Conservation (phyloP, 2,113 vertebrate genomes). For the Solea solea region DNA sequence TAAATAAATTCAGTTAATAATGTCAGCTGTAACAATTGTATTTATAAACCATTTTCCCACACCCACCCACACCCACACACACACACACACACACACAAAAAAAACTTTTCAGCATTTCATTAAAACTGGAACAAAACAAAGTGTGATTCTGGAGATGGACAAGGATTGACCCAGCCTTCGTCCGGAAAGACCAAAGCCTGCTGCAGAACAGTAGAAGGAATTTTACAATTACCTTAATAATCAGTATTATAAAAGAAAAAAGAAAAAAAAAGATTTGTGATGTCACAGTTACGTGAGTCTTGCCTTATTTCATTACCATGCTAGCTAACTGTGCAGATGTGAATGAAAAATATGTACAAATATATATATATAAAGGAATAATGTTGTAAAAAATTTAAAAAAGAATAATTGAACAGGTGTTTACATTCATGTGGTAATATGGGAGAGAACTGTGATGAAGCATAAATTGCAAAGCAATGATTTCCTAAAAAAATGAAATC, state of each 20-base stretch:
- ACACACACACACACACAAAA: no score
- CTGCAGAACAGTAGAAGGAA: slow-evolving; percentile 84
- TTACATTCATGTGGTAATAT: slow-evolving; percentile 96
- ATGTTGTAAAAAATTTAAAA: slow-evolving; percentile 84
- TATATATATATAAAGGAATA: slow-evolving; percentile 90
- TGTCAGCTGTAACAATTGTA: slow-evolving; percentile 61
- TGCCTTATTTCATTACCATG: slow-evolving; percentile 93
- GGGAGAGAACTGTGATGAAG: slow-evolving; percentile 86
- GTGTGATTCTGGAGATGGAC: slow-evolving; percentile 57
- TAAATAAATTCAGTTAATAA: slow-evolving; percentile 63
- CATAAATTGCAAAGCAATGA: slow-evolving; percentile 88
- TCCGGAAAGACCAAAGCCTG: slow-evolving; percentile 88
- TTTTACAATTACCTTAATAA: slow-evolving; percentile 78
- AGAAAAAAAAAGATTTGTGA: slow-evolving; percentile 76
- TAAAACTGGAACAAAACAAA: slow-evolving; percentile 62
- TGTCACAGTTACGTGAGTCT: slow-evolving; percentile 89
- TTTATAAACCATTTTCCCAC: slow-evolving; percentile 39
- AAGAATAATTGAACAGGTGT: slow-evolving; percentile 87
- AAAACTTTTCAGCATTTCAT: slow-evolving; percentile 45
- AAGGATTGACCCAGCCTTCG: slow-evolving; percentile 78
- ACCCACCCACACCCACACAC: neutral
- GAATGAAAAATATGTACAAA: slow-evolving; percentile 87
- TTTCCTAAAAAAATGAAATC: slow-evolving; percentile 85
- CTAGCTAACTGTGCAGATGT: slow-evolving; percentile 90
- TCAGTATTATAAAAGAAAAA: slow-evolving; percentile 87